A percentile compares a stretch with the other conserved stretches of the same genome.
These are phyloP conservation scores for Gallirallus australis DNA, from an alignment of 2,797 vertebrate species.

Conservation along the genomic window DNA sequence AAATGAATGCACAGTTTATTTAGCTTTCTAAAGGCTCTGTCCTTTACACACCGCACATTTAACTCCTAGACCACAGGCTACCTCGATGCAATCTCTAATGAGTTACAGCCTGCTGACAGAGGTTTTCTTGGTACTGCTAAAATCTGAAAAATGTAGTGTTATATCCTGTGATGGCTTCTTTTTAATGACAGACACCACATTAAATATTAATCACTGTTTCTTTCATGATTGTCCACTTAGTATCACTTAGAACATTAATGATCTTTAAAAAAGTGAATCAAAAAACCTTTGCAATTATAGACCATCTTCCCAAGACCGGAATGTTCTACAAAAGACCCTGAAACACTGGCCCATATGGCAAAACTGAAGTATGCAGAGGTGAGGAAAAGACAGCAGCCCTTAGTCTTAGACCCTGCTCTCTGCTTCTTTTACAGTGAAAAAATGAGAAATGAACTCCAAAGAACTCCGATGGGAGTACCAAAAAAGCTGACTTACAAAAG, in stretches of 20 bases:
- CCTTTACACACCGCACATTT: background rate
- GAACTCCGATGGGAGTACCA: background rate
- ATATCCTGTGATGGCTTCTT: background rate
- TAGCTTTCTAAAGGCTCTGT: constrained; percentile 38
- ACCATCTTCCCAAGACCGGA: background rate
- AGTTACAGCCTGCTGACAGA: background rate
- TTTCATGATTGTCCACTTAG: background rate
- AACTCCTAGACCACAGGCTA: background rate
- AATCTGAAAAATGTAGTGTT: background rate
- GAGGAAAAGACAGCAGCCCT: background rate
- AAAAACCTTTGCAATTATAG: background rate
- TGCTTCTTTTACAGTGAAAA: background rate
- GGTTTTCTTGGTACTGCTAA: background rate
- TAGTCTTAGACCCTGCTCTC: background rate
- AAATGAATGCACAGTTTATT: constrained; percentile 14
- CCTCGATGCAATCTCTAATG: background rate
- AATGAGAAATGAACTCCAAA: background rate
- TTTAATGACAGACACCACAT: background rate
- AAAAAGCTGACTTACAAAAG: constrained; percentile 12
- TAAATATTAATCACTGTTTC: background rate
- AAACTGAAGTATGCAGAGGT: background rate
- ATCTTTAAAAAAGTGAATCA: background rate
- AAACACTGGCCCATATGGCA: background rate
- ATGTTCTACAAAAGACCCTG: background rate
- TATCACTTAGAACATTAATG: background rate